Evolutionary conservation across 2,888 invertebrate species (phyloP).

Genomic region (Athalia rosae): DNA sequence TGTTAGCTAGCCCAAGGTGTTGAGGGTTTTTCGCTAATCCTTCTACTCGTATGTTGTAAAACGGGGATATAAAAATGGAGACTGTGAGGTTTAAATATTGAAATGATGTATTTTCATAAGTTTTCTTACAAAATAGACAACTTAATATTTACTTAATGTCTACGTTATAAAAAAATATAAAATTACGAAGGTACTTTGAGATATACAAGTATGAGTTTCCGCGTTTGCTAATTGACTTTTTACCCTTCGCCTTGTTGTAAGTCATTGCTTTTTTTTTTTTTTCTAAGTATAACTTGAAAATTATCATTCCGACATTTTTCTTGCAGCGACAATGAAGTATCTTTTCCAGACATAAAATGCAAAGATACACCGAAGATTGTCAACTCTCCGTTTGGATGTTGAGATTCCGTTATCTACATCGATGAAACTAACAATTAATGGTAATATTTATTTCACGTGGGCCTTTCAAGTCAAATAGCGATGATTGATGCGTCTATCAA

Average conservation of each 20-base stretch:
- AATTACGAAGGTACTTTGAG: constrained; percentile 44
- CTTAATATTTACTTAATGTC: constrained; percentile 40
- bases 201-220: constrained; percentile 17
- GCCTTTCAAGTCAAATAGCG: constrained; percentile 5
- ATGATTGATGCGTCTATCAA: background rate
- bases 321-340: background rate
- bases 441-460: background rate
- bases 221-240: constrained; percentile 26
- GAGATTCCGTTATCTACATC: too few relatives aligned
- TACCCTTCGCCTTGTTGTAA: constrained; percentile 21
- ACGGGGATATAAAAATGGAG: background rate
- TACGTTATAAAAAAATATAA: constrained; percentile 44
- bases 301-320: background rate
- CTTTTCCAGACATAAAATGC: too few relatives aligned
- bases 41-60: background rate
- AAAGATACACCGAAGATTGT: too few relatives aligned
- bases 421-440: too few relatives aligned
- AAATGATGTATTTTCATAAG: constrained; percentile 39
- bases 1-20: background rate
- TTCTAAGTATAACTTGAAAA: background rate
- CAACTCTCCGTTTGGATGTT: too few relatives aligned
- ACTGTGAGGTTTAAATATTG: constrained; percentile 22
- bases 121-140: constrained; percentile 44
- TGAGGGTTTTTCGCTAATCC: background rate
- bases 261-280: constrained; percentile 7